phyloP scores from a whole-genome alignment of 2,113 vertebrate species.

The Aramus guarauna region DNA sequence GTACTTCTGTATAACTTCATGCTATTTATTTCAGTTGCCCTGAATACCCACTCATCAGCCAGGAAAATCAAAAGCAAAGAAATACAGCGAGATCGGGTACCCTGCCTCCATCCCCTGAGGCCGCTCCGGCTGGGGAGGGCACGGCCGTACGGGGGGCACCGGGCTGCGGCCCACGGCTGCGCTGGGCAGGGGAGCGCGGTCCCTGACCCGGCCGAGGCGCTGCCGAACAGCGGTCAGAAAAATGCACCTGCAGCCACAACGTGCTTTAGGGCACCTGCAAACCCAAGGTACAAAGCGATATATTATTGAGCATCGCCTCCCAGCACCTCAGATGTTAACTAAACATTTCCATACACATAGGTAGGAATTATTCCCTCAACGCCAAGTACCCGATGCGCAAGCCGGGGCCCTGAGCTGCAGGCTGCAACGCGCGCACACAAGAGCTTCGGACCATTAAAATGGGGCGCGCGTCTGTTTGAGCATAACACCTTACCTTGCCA shows the following conservation, averaged over 20 bases:
- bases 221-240: neutral
- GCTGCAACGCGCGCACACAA: neutral
- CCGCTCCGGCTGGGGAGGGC: neutral
- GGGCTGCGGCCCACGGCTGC: neutral
- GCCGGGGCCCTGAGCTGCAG: neutral
- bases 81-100: fast-evolving
- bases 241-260: fast-evolving
- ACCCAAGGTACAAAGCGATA: neutral
- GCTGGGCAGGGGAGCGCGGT: neutral
- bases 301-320: fast-evolving
- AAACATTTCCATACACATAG: fast-evolving
- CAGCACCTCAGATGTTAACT: fast-evolving
- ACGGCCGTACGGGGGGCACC: fast-evolving
- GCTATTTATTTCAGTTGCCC: neutral
- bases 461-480: neutral
- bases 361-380: fast-evolving
- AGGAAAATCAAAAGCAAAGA: neutral
- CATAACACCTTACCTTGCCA: neutral
- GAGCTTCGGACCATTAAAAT: fast-evolving
- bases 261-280: neutral
- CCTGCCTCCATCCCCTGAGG: neutral
- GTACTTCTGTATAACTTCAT: neutral
- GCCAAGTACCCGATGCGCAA: neutral
- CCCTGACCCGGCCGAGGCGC: neutral
- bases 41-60: neutral